Evolutionary conservation across 2,888 invertebrate species (phyloP).

Genomic region (Chamaedrilus cognettii): DNA sequence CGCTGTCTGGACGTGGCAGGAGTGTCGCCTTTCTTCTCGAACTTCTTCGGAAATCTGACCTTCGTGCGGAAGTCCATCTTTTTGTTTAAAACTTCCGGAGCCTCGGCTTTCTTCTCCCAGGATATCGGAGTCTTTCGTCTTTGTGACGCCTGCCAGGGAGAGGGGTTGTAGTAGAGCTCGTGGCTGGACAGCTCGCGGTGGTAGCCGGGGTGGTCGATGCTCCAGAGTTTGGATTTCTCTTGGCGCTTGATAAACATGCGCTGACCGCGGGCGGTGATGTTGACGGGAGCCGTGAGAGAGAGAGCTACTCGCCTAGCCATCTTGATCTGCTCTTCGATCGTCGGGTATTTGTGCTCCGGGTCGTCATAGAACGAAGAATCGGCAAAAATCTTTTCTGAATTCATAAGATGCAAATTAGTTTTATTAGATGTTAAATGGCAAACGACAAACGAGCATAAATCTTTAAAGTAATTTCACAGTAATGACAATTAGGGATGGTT

Average conservation of each 20-base stretch:
- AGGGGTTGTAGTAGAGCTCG: conserved; percentile 10
- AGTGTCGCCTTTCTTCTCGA: background rate
- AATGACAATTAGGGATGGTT: too few species aligned
- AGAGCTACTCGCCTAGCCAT: conserved; percentile 89
- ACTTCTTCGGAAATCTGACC: background rate
- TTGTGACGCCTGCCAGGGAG: conserved; percentile 9
- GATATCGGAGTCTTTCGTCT: background rate
- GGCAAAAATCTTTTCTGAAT: conserved; percentile 55
- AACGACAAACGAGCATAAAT: too few species aligned
- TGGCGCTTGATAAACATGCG: conserved; percentile 96
- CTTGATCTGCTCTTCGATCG: conserved; percentile 95
- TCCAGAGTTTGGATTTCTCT: conserved; percentile 92
- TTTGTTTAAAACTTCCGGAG: background rate
- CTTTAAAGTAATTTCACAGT: too few species aligned
- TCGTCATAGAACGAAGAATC: conserved; percentile 60
- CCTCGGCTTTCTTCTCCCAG: background rate
- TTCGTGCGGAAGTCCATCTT: background rate
- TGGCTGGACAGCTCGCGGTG: background rate
- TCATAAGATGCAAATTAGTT: background rate
- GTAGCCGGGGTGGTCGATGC: conserved; percentile 53
- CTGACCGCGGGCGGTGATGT: conserved; percentile 90
- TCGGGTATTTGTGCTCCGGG: conserved; percentile 71
- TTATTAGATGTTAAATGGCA: too few species aligned
- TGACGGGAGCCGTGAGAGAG: conserved; percentile 82
- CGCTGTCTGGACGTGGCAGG: background rate